Base-by-base conservation (phyloP, 1,140 invertebrate species). In the Scaptomyza pallida region DNA sequence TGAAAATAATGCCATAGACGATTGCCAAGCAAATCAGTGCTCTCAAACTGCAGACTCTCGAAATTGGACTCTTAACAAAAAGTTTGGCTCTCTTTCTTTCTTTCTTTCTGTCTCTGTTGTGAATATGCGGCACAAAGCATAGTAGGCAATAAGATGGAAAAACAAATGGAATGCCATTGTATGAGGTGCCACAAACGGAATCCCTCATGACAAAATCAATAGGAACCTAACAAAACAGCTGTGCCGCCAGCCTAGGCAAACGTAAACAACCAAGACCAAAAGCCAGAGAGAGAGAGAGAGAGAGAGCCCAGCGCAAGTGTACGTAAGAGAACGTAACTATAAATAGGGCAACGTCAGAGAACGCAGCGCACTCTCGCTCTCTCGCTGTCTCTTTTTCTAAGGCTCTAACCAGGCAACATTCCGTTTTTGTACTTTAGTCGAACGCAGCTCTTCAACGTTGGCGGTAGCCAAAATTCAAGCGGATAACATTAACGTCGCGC, bases 371-470 rank as follows among this genome's bases (percentile, higher is more conserved):
- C 40, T 2, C 33, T 48, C 13, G 15, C 19, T 35, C 21, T 17
- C 9, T 43, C 62, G n/a, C 51, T 41, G 30, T 47, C 43, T 45
- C 2, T 26, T 5, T 43, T 1, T 35, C 5, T 26, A 0, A 13
- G 54, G 45, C 41, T 30, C 12, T 30, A 13, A 15, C 47, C 26
- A 35, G 55, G 45, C 45, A 21, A 30, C 37, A 41, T 45, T 56
- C n/a, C 21, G 44, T 26, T 76, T 73, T 77, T 76, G 21, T 61
- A 51, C 62, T 77, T 89, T 67, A 89, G 86, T 89, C 71, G 63
- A 47, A 75, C 86, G 86, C 86, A 89, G 86, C 86, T 89, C 88
- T 89, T 89, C 81, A 67, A 73, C 69, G 64, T 65, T 43, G 78
- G 62, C 86, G 86, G 85, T 70, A 56, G 56, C 68, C 70, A 69